Conservation (phyloP, 2,888 invertebrate species). For the Luffia ferchaultella region DNA sequence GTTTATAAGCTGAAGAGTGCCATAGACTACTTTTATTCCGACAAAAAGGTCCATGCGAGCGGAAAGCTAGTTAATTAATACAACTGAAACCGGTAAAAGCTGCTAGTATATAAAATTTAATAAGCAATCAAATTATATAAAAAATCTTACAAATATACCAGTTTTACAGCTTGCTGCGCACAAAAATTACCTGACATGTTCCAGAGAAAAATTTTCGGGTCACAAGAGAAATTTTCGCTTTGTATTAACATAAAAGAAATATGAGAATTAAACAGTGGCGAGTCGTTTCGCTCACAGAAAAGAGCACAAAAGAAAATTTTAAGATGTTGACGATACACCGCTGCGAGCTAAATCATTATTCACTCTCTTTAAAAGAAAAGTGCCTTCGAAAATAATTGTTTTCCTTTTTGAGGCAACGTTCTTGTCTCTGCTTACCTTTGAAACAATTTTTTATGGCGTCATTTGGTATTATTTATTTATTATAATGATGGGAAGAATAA, state of each 20-base stretch:
- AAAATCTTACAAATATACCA: neutral
- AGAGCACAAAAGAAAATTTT: neutral
- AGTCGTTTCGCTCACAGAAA: neutral
- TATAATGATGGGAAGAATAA: too few relatives aligned
- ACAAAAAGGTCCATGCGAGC: too few relatives aligned
- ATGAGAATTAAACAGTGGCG: neutral
- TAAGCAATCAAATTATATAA: too few relatives aligned
- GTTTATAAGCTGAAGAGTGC: too few relatives aligned
- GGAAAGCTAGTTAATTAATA: too few relatives aligned
- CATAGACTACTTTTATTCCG: too few relatives aligned
- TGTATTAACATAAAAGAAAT: neutral
- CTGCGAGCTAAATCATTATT: constrained; percentile 31
- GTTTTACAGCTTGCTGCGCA: neutral
- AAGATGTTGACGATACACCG: constrained; percentile 19
- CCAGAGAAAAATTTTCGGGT: neutral
- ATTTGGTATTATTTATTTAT: too few relatives aligned
- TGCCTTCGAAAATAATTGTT: constrained; percentile 23
- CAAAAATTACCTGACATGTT: neutral
- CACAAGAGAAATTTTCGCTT: neutral
- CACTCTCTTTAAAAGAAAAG: constrained; percentile 24
- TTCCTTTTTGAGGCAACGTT: constrained; percentile 15
- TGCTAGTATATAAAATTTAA: too few relatives aligned
- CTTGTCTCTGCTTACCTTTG: neutral
- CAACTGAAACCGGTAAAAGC: too few relatives aligned
- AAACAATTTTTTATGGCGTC: neutral